Evolutionary conservation across 2,113 vertebrate species (phyloP), one percentile per base, ranked within the genome.

Genomic region (Melanocharis versteri): DNA sequence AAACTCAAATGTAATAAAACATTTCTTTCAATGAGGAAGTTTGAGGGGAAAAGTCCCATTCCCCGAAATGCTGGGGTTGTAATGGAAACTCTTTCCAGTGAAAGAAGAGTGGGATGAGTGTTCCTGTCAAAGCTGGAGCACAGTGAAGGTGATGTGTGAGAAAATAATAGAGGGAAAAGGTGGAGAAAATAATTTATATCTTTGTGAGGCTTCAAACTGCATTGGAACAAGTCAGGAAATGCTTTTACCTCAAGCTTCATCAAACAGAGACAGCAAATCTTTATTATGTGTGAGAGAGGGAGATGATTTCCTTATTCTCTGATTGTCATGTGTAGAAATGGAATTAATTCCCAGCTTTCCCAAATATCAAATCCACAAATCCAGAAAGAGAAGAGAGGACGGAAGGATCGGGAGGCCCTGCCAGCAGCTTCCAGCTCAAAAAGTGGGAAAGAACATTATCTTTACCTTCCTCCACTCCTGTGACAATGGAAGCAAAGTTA

Each of bases 391-490:
- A n/a, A 48, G 30, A 30, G 37, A 2, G 3, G 7, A 50, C n/a
- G 37, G 17, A 39, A 77, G 37, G 37, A 47, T 62, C 44, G 75
- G 64, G 28, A 88, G 6, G 58, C 31, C 9, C 57, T 2, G 12
- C 21, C 53, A 57, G 57, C n/a, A 57, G 31, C 47, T 84, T 79
- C 37, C 69, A 70, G 77, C 65, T 65, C 42, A 66, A 60, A 37
- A 56, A 37, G n/a, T 4, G 30, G 12, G 40, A 50, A 82, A 53
- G 44, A 73, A 5, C 3, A 0, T 91, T 27, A 10, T 71, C 87
- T 91, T 97, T 96, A 98, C 98, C 98, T 98, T 98, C 98, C 82
- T 98, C 98, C 31, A 98, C 98, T 89, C 98, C 98, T 10, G 98
- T 98, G 93, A 98, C 98, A 11, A 98, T 98, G 48, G 98, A 98